These are phyloP conservation scores for Macrocentrus cingulum DNA, from an alignment of 1,140 invertebrate species.

Conservation along the genomic window DNA sequence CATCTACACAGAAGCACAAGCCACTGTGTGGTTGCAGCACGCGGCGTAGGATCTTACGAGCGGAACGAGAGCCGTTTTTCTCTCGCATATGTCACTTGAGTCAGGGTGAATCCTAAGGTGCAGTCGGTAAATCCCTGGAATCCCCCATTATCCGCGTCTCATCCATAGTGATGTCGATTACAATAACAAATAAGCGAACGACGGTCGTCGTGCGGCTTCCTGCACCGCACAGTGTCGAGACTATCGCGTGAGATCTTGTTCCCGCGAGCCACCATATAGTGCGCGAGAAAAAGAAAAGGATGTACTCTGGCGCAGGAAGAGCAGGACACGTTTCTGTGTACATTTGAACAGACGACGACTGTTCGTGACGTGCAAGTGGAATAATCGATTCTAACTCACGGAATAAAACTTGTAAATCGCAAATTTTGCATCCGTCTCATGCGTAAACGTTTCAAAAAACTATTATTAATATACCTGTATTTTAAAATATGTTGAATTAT, in stretches of 20 bases:
- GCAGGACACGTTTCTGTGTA: not conserved
- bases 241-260: conserved; percentile 40
- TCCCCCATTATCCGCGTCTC: conserved; percentile 49
- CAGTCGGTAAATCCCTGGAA: conserved; percentile 41
- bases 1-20: too few relatives aligned
- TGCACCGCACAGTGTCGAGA: conserved; percentile 28
- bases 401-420: conserved; percentile 11
- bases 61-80: not conserved
- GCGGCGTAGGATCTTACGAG: too few relatives aligned
- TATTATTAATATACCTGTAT: too few relatives aligned
- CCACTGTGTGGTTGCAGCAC: too few relatives aligned
- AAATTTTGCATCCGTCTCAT: not conserved
- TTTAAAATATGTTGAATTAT: too few relatives aligned
- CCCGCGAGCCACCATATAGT: not conserved
- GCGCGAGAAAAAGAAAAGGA: not conserved
- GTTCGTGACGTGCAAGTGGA: conserved; percentile 20
- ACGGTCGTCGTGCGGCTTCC: not conserved
- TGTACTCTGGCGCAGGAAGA: conserved; percentile 1
- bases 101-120: conserved; percentile 22
- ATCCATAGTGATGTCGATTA: conserved; percentile 55
- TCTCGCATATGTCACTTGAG: not conserved
- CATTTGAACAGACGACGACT: conserved; percentile 20
- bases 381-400: conserved; percentile 23
- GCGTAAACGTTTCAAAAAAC: not conserved
- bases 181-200: conserved; percentile 52